phyloP scores from a whole-genome alignment of 2,888 invertebrate species.

The Pelosia muscerda region DNA sequence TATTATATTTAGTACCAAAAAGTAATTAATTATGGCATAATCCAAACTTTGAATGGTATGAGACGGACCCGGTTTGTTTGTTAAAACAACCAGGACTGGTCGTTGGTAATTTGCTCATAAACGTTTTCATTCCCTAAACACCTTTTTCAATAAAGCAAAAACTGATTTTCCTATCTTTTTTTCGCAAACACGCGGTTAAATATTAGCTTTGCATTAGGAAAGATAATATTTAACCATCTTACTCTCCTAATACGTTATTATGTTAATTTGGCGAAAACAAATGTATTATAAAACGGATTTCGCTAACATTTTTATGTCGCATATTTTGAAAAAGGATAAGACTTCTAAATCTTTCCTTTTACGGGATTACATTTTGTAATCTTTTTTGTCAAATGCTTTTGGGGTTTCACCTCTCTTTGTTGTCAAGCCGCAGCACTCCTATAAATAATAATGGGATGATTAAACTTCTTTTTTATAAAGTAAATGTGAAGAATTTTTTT shows the following conservation, averaged over 20 bases:
- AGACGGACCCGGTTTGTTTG: too few relatives aligned
- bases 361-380: conserved; percentile 47
- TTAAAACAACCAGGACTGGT: background rate
- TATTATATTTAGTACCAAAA: too few relatives aligned
- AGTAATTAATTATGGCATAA: too few relatives aligned
- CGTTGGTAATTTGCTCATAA: background rate
- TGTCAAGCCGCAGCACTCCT: background rate
- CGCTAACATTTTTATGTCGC: conserved; percentile 31
- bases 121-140: background rate
- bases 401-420: conserved; percentile 17
- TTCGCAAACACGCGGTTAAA: background rate
- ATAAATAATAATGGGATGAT: background rate
- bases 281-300: conserved; percentile 38
- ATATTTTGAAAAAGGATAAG: conserved; percentile 50
- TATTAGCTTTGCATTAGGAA: background rate
- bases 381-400: conserved; percentile 37
- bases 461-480: conserved; percentile 1
- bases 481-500: background rate
- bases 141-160: background rate
- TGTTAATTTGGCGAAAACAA: conserved; percentile 28
- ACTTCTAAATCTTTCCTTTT: conserved; percentile 46
- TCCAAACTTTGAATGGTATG: too few relatives aligned
- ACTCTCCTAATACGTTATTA: conserved; percentile 15
- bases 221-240: conserved; percentile 12
- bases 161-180: background rate